phyloP scores from a whole-genome alignment of 2,888 invertebrate species.

The Ametastegia equiseti region DNA sequence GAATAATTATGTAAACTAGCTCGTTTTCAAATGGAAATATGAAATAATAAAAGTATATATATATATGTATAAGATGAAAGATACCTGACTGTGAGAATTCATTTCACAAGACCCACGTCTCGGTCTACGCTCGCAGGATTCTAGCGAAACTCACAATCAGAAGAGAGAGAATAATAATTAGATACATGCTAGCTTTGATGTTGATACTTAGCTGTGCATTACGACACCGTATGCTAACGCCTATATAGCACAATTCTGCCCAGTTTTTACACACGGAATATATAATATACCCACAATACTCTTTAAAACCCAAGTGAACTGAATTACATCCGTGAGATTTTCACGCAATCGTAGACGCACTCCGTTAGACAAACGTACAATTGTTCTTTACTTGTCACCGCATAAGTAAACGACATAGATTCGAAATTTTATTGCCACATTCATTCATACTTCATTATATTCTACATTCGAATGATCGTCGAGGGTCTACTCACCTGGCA shows the following conservation, averaged over 20 bases:
- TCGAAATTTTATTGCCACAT: neutral
- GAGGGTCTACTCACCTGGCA: no score
- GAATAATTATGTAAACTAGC: constrained; percentile 15
- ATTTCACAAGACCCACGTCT: constrained; percentile 67
- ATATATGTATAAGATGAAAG: constrained; percentile 38
- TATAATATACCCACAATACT: no score
- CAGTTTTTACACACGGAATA: neutral
- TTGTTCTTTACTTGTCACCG: constrained; percentile 13
- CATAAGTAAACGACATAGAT: neutral
- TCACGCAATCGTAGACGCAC: neutral
- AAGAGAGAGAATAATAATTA: constrained; percentile 39
- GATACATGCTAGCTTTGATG: neutral
- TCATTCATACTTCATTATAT: neutral
- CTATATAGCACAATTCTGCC: neutral
- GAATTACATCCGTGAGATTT: constrained; percentile 26
- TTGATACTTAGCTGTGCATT: constrained; percentile 21
- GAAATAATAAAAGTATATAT: constrained; percentile 12
- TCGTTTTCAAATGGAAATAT: constrained; percentile 4
- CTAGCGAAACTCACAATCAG: constrained; percentile 22
- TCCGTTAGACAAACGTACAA: neutral
- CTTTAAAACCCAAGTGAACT: constrained; percentile 11
- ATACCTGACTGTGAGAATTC: constrained; percentile 69
- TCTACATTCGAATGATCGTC: no score
- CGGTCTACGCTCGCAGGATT: constrained; percentile 2
- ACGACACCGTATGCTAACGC: constrained; percentile 24